Conservation (phyloP, 1,140 invertebrate species). For the Acyrthosiphon pisum region DNA sequence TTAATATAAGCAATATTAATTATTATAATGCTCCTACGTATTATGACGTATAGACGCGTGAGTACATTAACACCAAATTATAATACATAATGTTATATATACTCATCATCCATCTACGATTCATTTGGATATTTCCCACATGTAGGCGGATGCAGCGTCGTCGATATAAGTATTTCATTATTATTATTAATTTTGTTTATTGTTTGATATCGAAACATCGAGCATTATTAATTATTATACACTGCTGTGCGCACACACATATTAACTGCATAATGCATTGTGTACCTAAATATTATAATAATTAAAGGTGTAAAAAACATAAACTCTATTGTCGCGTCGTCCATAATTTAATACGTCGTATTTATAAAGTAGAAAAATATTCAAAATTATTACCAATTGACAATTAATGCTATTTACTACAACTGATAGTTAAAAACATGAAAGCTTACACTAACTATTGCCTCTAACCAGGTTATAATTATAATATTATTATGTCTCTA, state of each 20-base stretch:
- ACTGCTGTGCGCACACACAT: background rate
- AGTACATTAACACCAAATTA: conserved; percentile 1
- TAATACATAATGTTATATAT: background rate
- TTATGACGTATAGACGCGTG: background rate
- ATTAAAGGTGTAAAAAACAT: no score
- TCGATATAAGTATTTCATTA: background rate
- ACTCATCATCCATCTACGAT: background rate
- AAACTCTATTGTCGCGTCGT: no score
- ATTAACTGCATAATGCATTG: background rate
- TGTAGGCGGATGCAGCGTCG: background rate
- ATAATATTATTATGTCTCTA: background rate
- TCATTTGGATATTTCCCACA: background rate
- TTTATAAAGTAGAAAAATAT: no score
- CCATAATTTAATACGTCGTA: no score
- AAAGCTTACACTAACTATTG: no score
- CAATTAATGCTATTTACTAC: no score
- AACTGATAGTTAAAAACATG: no score
- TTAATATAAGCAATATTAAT: background rate
- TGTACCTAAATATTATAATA: no score
- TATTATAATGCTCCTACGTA: background rate
- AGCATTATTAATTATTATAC: background rate
- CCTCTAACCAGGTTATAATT: background rate
- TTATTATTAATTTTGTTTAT: background rate
- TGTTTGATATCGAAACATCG: background rate
- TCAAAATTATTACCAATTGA: no score